phyloP scores from a whole-genome alignment of 2,113 vertebrate species.

The Sylvilagus bachmani region DNA sequence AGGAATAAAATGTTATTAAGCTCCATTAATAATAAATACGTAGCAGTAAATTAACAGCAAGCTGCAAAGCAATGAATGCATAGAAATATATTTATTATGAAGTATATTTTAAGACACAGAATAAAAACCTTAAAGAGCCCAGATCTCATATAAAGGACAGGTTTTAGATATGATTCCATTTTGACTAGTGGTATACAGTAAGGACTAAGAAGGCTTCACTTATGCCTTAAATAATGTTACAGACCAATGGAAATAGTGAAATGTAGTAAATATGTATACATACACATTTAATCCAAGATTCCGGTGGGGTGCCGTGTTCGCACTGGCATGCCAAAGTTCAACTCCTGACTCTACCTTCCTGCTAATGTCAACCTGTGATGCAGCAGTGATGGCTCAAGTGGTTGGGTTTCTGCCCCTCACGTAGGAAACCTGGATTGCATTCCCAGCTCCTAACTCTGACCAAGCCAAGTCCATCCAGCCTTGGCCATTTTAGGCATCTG shows the following conservation, averaged over 20 bases:
- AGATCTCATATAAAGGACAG: not conserved
- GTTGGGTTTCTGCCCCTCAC: too few relatives aligned
- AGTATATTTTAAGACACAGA: constrained; percentile 18
- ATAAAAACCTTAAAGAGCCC: not conserved
- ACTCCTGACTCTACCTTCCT: too few relatives aligned
- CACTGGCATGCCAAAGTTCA: too few relatives aligned
- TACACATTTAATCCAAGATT: not conserved
- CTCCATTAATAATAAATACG: constrained; percentile 31
- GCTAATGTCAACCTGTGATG: too few relatives aligned
- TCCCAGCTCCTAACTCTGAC: too few relatives aligned
- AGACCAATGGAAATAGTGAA: not conserved
- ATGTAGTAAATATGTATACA: not conserved
- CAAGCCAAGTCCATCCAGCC: too few relatives aligned
- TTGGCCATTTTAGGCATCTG: too few relatives aligned
- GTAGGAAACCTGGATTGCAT: too few relatives aligned
- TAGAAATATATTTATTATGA: not conserved
- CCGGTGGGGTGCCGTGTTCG: too few relatives aligned
- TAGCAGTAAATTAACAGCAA: constrained; percentile 3
- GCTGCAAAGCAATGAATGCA: not conserved
- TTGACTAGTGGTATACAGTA: not conserved
- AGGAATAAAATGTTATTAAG: constrained; percentile 50
- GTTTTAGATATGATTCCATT: not conserved
- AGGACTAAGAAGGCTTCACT: not conserved
- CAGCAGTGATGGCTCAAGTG: too few relatives aligned
- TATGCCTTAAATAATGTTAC: not conserved